These are phyloP conservation scores for Drosophila triauraria DNA, from an alignment of 1,140 invertebrate species.

Conservation along the genomic window DNA sequence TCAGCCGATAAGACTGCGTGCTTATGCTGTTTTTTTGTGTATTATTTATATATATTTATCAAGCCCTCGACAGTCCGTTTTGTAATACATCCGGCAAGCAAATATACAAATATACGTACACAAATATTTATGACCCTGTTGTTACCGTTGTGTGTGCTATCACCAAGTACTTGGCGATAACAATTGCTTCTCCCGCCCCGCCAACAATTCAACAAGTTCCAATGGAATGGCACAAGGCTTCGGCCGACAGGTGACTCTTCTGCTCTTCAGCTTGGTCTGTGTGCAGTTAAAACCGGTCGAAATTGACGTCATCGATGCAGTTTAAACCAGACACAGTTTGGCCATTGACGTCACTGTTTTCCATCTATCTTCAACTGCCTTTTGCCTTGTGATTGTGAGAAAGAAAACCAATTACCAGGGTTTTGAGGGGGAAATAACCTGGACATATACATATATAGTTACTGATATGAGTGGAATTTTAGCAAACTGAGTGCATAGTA, in stretches of 20 bases:
- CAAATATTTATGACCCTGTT: constrained; percentile 34
- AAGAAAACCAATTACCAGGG: constrained; percentile 5
- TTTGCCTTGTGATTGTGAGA: constrained; percentile 14
- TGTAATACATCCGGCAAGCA: constrained; percentile 47
- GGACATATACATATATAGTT: not conserved
- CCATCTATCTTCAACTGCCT: constrained; percentile 1
- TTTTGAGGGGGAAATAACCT: not conserved
- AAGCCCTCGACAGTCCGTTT: constrained; percentile 32
- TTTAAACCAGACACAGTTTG: constrained; percentile 27
- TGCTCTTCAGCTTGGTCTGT: constrained; percentile 10
- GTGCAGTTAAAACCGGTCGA: constrained; percentile 64
- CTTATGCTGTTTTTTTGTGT: constrained; percentile 30
- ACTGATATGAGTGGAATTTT: constrained; percentile 1
- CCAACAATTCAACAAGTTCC: constrained; percentile 39
- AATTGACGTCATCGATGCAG: constrained; percentile 63
- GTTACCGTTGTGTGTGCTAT: constrained; percentile 13
- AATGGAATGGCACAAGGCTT: constrained; percentile 16
- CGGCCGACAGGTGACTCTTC: constrained; percentile 9
- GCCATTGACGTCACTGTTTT: constrained; percentile 45
- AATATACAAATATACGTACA: constrained; percentile 37
- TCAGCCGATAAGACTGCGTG: constrained; percentile 68
- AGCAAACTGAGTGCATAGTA: not conserved
- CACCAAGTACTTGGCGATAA: constrained; percentile 32
- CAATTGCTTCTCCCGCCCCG: constrained; percentile 1
- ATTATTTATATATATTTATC: constrained; percentile 27